phyloP scores from a whole-genome alignment of 2,113 vertebrate species.

The Bungarus multicinctus region DNA sequence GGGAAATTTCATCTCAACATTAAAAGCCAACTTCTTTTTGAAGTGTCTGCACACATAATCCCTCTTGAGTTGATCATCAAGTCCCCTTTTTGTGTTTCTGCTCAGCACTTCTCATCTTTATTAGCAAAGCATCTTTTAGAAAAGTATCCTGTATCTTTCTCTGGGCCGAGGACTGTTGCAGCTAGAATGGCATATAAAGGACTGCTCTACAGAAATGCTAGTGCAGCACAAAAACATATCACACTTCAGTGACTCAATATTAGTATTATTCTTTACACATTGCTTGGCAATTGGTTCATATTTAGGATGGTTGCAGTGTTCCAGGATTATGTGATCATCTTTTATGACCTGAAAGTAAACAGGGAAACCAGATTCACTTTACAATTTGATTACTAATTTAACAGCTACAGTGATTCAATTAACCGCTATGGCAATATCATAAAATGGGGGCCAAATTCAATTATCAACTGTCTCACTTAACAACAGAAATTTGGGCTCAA shows the following conservation, averaged over 20 bases:
- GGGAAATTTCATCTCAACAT: not conserved
- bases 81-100: not conserved
- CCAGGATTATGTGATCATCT: not conserved
- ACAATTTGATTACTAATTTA: not conserved
- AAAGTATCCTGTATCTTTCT: not conserved
- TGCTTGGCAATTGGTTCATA: not conserved
- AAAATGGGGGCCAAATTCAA: not conserved
- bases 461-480: not conserved
- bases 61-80: not conserved
- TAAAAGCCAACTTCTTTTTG: not conserved
- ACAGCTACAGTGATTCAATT: not conserved
- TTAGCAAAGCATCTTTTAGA: not conserved
- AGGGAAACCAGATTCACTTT: not conserved
- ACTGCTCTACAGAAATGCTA: not conserved
- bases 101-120: not conserved
- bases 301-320: not conserved
- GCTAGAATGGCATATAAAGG: not conserved
- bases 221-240: not conserved
- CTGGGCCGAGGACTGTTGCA: not conserved
- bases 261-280: not conserved
- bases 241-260: not conserved
- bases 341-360: not conserved
- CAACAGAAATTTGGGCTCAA: not conserved
- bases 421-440: not conserved
- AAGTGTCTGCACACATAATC: not conserved